Conservation (phyloP, 1,140 invertebrate species). For the Drosophila suzukii region DNA sequence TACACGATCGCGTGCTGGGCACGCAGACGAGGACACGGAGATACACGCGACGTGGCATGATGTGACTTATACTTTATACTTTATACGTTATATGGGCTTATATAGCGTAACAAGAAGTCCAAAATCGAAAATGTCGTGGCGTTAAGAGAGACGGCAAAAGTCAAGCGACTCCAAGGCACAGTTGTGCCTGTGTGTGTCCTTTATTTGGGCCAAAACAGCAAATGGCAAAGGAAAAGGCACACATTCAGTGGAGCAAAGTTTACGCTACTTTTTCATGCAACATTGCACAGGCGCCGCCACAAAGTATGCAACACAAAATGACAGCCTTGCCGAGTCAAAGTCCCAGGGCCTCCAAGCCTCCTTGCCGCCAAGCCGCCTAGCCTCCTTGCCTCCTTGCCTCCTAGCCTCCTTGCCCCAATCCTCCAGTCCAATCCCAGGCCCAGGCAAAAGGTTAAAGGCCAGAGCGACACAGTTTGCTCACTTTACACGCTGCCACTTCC, state of each 20-base stretch:
- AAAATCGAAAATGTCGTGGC: constrained; percentile 67
- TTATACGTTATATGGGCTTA: not conserved
- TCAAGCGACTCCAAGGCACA: constrained; percentile 64
- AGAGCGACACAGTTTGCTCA: constrained; percentile 77
- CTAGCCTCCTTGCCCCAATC: not conserved
- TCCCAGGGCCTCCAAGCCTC: constrained; percentile 30
- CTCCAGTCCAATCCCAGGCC: not conserved
- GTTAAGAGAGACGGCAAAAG: constrained; percentile 47
- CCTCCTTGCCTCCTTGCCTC: not conserved
- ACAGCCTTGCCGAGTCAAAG: constrained; percentile 69
- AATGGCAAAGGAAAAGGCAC: constrained; percentile 13
- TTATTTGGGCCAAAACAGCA: constrained; percentile 66
- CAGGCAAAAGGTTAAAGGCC: constrained; percentile 74
- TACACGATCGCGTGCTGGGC: constrained; percentile 70
- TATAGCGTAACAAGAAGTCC: constrained; percentile 51
- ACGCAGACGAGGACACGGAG: constrained; percentile 56
- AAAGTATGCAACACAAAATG: constrained; percentile 76
- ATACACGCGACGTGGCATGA: constrained; percentile 62
- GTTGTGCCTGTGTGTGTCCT: constrained; percentile 17
- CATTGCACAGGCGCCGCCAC: constrained; percentile 74
- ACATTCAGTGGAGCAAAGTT: constrained; percentile 56
- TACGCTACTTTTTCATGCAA: constrained; percentile 81
- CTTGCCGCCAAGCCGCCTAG: not conserved
- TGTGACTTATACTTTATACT: constrained; percentile 13
- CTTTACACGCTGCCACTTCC: constrained; percentile 70